Evolutionary conservation across 2,113 vertebrate species (phyloP), one percentile per base, ranked within the genome.

Genomic region (Elgaria multicarinata): DNA sequence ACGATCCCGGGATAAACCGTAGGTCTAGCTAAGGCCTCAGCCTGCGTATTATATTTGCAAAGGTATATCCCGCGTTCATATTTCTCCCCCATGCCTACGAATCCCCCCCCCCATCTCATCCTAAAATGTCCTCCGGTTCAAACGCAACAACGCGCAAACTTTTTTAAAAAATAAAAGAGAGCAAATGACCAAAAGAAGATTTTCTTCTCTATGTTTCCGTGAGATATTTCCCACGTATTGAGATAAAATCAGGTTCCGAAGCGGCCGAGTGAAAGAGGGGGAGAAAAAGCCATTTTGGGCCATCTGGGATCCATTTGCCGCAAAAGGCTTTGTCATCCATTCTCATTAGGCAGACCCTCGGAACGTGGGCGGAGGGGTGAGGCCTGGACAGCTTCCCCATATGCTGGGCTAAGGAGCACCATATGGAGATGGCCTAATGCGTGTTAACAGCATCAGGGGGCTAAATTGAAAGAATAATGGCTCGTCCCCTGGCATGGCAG

Each of bases 401-500:
- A 31, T 31, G 74, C 26, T 26, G 14, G 46, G 58, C 44, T 50
- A 84, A 67, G 28, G 26, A 78, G 72, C n/a, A 18, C 88, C 88
- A 89, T 69, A 69, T 58, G 81, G 82, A 77, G 44, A 24, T 4
- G 62, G 26, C 46, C 44, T 76, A 78, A 84, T 83, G 16, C 22
- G 46, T 67, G 62, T 84, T 83, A 85, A 69, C 62, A 85, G 62
- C 82, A 69, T 85, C 81, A 55, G 88, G 8, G 58, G 46, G 72
- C 74, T 78, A 89, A 89, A 89, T 89, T 89, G 88, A 16, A 85
- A 89, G 88, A 89, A 89, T 84, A 89, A 89, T 89, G 82, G 74
- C 81, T 50, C 26, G 31, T 89, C 88, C 86, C 44, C 78, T 42
- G 82, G 74, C 26, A 39, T 84, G 88, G 88, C 82, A 84, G 81